Evolutionary conservation across 2,797 vertebrate genomes (phyloP).

Genomic region (Poecilia wingei): DNA sequence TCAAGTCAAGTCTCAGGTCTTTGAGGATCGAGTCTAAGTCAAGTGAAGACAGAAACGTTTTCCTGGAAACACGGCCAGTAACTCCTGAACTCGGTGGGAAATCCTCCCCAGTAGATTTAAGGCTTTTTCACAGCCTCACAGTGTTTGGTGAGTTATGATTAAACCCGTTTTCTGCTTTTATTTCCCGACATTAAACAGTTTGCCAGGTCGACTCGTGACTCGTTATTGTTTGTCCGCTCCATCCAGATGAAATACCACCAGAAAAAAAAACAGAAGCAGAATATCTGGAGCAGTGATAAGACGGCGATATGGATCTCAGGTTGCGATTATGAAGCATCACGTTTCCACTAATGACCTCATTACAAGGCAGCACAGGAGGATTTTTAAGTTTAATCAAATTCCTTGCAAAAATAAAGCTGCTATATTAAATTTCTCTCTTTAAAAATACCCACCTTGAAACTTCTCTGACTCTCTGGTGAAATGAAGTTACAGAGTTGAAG

Average conservation of each 20-base stretch:
- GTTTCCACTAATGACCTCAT: constrained; percentile 75
- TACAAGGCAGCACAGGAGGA: constrained; percentile 64
- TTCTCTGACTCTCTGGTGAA: constrained; percentile 72
- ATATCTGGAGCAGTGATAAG: constrained; percentile 47
- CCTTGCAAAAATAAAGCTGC: constrained; percentile 52
- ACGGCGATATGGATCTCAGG: constrained; percentile 58
- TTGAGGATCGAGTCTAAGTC: too few relatives aligned
- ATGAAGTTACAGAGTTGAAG: constrained; percentile 28
- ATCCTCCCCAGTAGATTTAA: background rate
- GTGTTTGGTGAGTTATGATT: background rate
- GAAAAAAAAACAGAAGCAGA: constrained; percentile 28
- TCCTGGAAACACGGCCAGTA: background rate
- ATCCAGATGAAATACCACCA: constrained; percentile 29
- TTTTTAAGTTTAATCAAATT: constrained; percentile 74
- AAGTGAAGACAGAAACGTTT: background rate
- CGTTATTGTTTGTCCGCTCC: constrained; percentile 53
- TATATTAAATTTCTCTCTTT: constrained; percentile 75
- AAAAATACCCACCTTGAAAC: constrained; percentile 67
- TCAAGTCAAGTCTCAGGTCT: too few relatives aligned
- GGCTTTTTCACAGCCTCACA: background rate
- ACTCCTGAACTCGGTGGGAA: background rate
- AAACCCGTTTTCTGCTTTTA: background rate
- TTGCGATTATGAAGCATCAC: constrained; percentile 63
- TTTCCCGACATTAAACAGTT: background rate
- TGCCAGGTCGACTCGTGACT: constrained; percentile 38